Conservation (phyloP, 2,888 invertebrate species). For the Nomada flava region DNA sequence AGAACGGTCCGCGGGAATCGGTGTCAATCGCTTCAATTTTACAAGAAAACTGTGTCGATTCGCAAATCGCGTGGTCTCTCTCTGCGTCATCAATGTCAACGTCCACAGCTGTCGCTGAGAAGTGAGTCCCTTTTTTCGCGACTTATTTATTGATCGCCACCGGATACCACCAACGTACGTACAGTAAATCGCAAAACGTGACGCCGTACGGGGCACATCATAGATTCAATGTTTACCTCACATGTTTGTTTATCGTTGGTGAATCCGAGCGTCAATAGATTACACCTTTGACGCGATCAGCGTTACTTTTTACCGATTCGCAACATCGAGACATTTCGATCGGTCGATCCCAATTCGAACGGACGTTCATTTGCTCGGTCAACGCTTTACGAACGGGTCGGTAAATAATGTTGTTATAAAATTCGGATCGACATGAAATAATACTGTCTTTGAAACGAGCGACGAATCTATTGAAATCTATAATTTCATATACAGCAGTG, state of each 20-base stretch:
- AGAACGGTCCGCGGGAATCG: background rate
- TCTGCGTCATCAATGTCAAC: background rate
- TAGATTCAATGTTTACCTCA: slow-evolving; percentile 3
- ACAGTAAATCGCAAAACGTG: slow-evolving; percentile 5
- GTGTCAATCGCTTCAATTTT: background rate
- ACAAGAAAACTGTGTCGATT: background rate
- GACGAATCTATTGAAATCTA: no score
- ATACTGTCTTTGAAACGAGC: background rate
- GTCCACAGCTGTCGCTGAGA: slow-evolving; percentile 28
- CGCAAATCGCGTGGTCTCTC: background rate
- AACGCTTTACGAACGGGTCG: slow-evolving; percentile 32
- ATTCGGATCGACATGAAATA: background rate
- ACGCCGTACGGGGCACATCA: background rate
- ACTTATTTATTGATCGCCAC: slow-evolving; percentile 21
- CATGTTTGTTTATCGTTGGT: slow-evolving; percentile 28
- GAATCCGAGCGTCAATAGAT: slow-evolving; percentile 24
- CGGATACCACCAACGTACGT: slow-evolving; percentile 2
- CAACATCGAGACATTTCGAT: slow-evolving; percentile 28
- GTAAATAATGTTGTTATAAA: background rate
- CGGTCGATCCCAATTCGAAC: slow-evolving; percentile 33
- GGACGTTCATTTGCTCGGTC: slow-evolving; percentile 26
- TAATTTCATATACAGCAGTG: no score
- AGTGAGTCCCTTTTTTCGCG: slow-evolving; percentile 14
- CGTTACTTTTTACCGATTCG: slow-evolving; percentile 33
- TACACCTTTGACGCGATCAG: slow-evolving; percentile 18